Evolutionary conservation across 2,888 invertebrate genomes (phyloP), one percentile per base, ranked within the genome.

Genomic region (Pantelozetes paolii): DNA sequence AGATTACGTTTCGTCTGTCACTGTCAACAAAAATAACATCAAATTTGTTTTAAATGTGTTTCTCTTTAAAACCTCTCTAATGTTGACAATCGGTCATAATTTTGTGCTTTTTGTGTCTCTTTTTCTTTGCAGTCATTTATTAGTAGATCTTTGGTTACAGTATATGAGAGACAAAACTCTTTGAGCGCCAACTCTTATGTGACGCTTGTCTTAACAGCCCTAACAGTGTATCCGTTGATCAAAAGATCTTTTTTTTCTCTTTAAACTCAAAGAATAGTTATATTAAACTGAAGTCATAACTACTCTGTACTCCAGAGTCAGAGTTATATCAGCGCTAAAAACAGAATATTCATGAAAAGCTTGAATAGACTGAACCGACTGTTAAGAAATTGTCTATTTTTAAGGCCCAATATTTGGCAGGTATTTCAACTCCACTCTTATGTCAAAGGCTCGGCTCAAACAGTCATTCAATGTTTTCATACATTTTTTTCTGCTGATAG

Each of bases 1-100:
- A 67, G 67, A 67, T 42, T 67, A 20, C 67, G 67, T 42, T 67
- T 67, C 42, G 67, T 67, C 15, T 67, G 67, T 67, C 67, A 36
- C 67, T 67, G 67, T 64, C 64, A 64, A 30, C 64, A 32, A 20
- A 64, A 64, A 23, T 40, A 42, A 67, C 62, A 28, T 30, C 11
- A 42, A 54, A 42, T 67, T n/a, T 67, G 67, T 42, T 42, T 54
- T 15, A 32, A 26, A 28, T 32, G 32, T 32, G 26, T 62, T 30
- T 28, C 32, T 62, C n/a, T 62, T 32, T 57, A n/a, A n/a, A n/a
- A n/a, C n/a, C 30, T 57, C 13, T 23, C 23, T 13, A 57, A 2
- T 28, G 32, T 6, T 62, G 62, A 32, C 62, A 32, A 26, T 54
- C 54, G 9, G 54, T 54, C 54, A 54, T 23, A 26, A 26, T 54